Percentiles rank a stretch among this genome's conserved stretches.
Evolutionary conservation across 2,113 vertebrate genomes (phyloP).

Genomic region (Strigops habroptila): DNA sequence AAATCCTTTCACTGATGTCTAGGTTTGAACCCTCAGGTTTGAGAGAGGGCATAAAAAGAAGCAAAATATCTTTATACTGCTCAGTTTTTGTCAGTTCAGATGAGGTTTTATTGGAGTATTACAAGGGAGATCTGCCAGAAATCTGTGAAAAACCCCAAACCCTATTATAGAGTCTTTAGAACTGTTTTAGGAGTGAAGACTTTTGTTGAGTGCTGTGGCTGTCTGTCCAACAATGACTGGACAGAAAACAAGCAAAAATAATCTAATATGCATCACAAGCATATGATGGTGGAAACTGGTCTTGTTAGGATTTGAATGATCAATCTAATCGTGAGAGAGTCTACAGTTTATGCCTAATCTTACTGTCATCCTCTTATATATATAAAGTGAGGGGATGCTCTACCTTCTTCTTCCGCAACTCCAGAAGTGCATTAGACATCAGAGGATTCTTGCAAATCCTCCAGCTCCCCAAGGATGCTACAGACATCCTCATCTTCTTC

Average conservation of each 20-base stretch:
- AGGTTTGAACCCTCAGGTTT: not conserved
- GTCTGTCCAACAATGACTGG: not conserved
- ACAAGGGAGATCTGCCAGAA: not conserved
- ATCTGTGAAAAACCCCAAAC: not conserved
- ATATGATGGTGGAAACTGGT: not conserved
- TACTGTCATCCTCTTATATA: constrained; percentile 11
- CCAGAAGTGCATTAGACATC: constrained; percentile 17
- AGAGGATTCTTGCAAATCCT: constrained; percentile 48
- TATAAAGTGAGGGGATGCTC: not conserved
- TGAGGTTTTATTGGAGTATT: not conserved
- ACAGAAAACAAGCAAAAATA: not conserved
- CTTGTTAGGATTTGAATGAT: not conserved
- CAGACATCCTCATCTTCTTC: constrained; percentile 39
- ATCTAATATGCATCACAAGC: not conserved
- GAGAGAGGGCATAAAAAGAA: not conserved
- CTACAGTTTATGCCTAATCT: not conserved
- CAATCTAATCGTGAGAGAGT: not conserved
- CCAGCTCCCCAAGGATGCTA: constrained; percentile 25
- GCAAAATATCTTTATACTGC: not conserved
- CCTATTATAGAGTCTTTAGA: not conserved
- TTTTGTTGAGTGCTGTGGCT: not conserved
- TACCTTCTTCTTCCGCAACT: constrained; percentile 17
- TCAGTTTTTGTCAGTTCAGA: not conserved
- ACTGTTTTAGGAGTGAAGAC: not conserved
- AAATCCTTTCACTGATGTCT: not conserved